Base-by-base conservation (phyloP, 2,797 vertebrate species). In the Mycteria americana region DNA sequence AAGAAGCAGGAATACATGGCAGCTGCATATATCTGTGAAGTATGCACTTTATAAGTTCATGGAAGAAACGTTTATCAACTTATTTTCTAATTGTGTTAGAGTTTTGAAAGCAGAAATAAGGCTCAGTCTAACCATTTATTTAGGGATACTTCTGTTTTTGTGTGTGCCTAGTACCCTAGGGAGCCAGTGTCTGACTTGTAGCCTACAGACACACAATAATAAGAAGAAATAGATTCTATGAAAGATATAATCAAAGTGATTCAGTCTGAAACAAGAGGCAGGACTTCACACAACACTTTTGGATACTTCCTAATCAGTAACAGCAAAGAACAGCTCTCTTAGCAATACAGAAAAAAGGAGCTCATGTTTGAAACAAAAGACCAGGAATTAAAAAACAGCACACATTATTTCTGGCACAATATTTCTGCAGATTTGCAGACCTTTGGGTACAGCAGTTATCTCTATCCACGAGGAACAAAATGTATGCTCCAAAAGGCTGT, bases 401-500 rank as follows among this genome's bases (percentile, higher is more conserved):
- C n/a, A 8, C 9, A 1, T 45, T 37, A 37, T 56, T 83, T 46
- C 65, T 41, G 9, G 56, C 37, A 39, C 12, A 18, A 3, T 8
- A 30, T 14, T 77, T 48, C 53, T 15, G 24, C 70, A 67, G 18
- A 35, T 28, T 17, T 41, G 16, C 33, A 64, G 65, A 46, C 39
- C 39, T 60, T 22, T n/a, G 27, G 13, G 33, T 33, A 41, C 11
- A 56, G 18, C 23, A 84, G 35, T 41, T 53, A 28, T 2, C 25
- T 30, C 31, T 23, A 8, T 2, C 25, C 18, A 28, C 10, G 64
- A 50, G 18, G 25, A 68, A 22, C 31, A 63, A 46, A 72, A 33
- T 1, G 1, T 2, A 2, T 23, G 9, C 41, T 60, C 69, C 46
- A 48, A 25, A 60, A 64, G 46, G 45, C 11, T 4, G 2, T 17